Percentiles rank a stretch among this genome's conserved stretches.
phyloP scores from a whole-genome alignment of 2,113 vertebrate genomes.

The Cyanoramphus novaezelandiae region DNA sequence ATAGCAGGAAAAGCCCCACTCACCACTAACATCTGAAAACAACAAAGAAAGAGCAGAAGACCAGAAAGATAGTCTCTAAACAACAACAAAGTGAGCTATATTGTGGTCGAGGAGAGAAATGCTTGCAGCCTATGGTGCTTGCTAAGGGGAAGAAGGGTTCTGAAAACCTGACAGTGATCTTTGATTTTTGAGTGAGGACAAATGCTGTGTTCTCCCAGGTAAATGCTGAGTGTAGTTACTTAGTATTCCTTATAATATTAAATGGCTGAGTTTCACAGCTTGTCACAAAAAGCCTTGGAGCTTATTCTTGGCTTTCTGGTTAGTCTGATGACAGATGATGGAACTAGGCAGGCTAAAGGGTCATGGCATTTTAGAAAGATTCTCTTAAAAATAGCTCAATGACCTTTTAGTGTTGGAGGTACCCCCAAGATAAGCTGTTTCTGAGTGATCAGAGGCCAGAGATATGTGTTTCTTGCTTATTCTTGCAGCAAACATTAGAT shows the following conservation, averaged over 20 bases:
- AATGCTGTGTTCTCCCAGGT: neutral
- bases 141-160: neutral
- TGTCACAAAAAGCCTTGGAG: constrained; percentile 3
- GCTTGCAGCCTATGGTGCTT: neutral
- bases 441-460: neutral
- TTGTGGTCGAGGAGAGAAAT: neutral
- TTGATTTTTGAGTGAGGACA: neutral
- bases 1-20: neutral
- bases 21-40: neutral
- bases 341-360: neutral
- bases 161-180: neutral
- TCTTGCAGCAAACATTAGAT: neutral
- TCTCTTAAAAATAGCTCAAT: neutral
- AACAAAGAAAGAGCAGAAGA: neutral
- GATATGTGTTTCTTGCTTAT: neutral
- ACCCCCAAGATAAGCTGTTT: neutral
- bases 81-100: neutral
- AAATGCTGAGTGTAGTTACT: neutral
- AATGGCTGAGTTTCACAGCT: neutral
- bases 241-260: neutral
- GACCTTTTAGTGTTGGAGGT: neutral
- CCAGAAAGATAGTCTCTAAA: neutral
- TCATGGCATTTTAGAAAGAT: neutral
- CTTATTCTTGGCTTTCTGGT: neutral
- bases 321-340: neutral